Conservation (phyloP, 2,888 invertebrate species). For the Eudemis profundana region DNA sequence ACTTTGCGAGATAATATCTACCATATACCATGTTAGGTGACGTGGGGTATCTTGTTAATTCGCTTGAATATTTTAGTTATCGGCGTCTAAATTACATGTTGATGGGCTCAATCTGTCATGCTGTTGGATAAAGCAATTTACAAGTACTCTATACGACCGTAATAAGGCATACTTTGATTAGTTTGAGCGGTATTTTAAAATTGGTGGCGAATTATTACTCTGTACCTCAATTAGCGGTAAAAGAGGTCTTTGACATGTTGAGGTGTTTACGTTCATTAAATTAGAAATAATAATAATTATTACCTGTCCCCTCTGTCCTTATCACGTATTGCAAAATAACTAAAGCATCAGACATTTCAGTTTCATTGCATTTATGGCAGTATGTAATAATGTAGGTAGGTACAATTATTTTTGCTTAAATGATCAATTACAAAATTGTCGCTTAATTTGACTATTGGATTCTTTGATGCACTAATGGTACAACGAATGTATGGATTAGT, state of each 20-base stretch:
- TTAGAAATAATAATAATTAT: not conserved
- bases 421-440: too few species aligned
- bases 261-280: slow-evolving; percentile 24
- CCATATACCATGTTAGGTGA: slow-evolving; percentile 37
- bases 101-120: slow-evolving; percentile 40
- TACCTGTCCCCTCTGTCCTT: too few species aligned
- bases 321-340: too few species aligned
- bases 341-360: too few species aligned
- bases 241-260: slow-evolving; percentile 39
- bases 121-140: slow-evolving; percentile 14
- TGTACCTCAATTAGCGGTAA: slow-evolving; percentile 39
- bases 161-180: slow-evolving; percentile 8
- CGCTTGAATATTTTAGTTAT: slow-evolving; percentile 42
- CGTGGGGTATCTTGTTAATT: slow-evolving; percentile 31
- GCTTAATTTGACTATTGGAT: too few species aligned
- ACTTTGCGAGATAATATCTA: slow-evolving; percentile 35
- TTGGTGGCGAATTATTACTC: slow-evolving; percentile 23
- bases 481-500: too few species aligned
- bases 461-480: too few species aligned
- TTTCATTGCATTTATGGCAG: too few species aligned
- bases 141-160: not conserved
- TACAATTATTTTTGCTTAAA: too few species aligned
- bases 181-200: slow-evolving; percentile 2
- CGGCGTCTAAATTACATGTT: slow-evolving; percentile 38
- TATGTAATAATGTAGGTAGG: too few species aligned